These are phyloP conservation scores for Arrhamphus sclerolepis DNA, from an alignment of 2,797 vertebrate genomes.

Conservation along the genomic window DNA sequence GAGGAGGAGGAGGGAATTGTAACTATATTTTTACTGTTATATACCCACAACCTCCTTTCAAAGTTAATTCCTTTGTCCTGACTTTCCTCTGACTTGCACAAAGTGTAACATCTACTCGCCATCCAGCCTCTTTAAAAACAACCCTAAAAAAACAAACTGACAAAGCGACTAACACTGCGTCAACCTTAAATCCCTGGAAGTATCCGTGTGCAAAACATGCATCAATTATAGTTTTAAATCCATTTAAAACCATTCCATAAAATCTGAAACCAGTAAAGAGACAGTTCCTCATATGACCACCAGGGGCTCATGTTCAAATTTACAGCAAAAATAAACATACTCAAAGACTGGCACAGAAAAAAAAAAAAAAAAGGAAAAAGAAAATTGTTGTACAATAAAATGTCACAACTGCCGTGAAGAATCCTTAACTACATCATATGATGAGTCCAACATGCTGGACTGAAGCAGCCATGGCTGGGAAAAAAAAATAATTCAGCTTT, in stretches of 20 bases:
- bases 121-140: not conserved
- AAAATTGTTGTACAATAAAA: no score
- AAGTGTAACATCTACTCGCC: constrained; percentile 9
- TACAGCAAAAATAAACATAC: no score
- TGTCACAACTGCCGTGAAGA: not conserved
- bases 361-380: no score
- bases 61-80: not conserved
- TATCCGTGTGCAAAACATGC: no score
- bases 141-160: not conserved
- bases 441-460: not conserved
- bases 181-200: not conserved
- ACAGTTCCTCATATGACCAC: no score
- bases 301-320: no score
- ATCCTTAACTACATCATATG: not conserved
- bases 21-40: not conserved
- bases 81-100: not conserved
- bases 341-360: no score
- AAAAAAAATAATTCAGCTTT: no score
- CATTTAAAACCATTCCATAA: no score
- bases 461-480: no score
- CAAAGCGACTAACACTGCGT: not conserved
- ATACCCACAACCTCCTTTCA: not conserved
- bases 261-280: no score
- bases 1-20: constrained; percentile 5
- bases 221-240: not conserved